Percentiles rank a stretch among this genome's conserved stretches.
Evolutionary conservation across 2,888 invertebrate species (phyloP).

Genomic region (Tipula helvola): DNA sequence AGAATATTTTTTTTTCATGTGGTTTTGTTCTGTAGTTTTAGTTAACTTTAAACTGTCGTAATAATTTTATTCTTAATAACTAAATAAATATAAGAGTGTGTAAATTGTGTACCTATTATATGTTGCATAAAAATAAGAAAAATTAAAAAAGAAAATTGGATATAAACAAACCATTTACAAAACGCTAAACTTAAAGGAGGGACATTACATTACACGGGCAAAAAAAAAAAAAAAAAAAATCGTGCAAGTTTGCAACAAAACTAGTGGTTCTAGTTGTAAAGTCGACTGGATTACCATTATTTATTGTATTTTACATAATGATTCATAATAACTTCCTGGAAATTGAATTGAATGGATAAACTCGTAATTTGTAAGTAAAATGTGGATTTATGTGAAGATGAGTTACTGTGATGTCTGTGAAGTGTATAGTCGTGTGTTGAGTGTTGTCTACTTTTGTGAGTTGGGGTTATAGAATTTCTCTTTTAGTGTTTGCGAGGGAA

Average conservation of each 20-base stretch:
- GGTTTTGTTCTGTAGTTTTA: background rate
- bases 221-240: background rate
- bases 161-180: constrained; percentile 9
- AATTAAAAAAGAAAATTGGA: background rate
- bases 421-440: background rate
- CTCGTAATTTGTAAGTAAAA: background rate
- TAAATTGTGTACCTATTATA: background rate
- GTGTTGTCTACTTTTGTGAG: background rate
- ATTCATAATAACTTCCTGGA: background rate
- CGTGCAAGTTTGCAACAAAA: background rate
- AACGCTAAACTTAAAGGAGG: background rate
- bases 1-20: background rate
- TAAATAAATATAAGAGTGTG: background rate
- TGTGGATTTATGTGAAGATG: background rate
- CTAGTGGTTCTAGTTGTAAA: background rate
- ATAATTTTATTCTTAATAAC: background rate
- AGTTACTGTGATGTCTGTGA: background rate
- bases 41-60: background rate
- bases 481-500: background rate
- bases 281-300: background rate
- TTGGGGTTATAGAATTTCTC: background rate
- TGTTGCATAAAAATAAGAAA: background rate
- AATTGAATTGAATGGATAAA: background rate
- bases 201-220: background rate
- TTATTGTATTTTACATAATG: background rate